Evolutionary conservation across 2,797 vertebrate genomes (phyloP).

Genomic region (Anguilla marmorata): DNA sequence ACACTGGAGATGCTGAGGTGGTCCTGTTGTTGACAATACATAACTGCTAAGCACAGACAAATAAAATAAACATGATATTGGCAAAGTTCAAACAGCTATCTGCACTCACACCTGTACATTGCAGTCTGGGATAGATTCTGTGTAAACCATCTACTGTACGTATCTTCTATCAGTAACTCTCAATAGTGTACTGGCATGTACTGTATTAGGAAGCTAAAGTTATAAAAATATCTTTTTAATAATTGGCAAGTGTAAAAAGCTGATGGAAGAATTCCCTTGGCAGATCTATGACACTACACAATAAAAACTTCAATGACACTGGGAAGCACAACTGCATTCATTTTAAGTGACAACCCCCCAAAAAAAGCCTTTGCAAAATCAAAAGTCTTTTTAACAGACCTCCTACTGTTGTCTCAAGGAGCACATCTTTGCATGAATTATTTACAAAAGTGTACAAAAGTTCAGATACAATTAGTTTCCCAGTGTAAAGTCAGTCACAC

Average conservation of each 20-base stretch:
- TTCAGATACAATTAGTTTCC: background rate
- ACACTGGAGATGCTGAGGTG: background rate
- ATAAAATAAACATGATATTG: background rate
- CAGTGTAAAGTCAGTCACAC: background rate
- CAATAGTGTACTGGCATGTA: background rate
- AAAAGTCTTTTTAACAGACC: background rate
- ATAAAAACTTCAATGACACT: background rate
- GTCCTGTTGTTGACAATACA: background rate
- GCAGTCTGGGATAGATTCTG: background rate
- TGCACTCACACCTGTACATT: background rate
- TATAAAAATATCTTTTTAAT: background rate
- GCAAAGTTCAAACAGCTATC: background rate
- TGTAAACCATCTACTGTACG: background rate
- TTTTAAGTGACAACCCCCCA: background rate
- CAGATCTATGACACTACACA: background rate
- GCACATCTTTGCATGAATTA: background rate
- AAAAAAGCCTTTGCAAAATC: background rate
- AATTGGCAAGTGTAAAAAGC: conserved; percentile 12
- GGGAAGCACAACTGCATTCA: background rate
- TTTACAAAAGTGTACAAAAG: background rate
- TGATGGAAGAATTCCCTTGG: background rate
- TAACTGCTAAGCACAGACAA: conserved; percentile 3
- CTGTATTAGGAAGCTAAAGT: background rate
- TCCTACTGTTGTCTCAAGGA: background rate
- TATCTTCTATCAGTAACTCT: background rate